Evolutionary conservation across 2,888 invertebrate species (phyloP), one percentile per base, ranked within the genome.

Genomic region (Epicampocera succincta): DNA sequence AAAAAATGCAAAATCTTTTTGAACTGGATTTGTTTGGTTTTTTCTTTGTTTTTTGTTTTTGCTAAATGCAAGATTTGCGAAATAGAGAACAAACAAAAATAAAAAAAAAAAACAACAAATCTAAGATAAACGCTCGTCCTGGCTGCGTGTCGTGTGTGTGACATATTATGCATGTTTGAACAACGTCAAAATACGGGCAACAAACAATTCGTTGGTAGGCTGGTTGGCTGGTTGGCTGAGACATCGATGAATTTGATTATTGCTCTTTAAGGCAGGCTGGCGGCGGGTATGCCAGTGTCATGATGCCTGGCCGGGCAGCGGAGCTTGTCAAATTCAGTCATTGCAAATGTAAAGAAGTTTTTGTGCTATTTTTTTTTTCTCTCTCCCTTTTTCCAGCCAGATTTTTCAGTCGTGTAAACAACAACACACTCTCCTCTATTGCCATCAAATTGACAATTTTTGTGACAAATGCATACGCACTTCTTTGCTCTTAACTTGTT

Each of bases 391-490:
- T 33, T 33, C n/a, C 8, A 33, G 54, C n/a, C n/a, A n/a, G 15
- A 46, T 60, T 72, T 61, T 48, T 60, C n/a, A n/a, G n/a, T n/a
- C n/a, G 13, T 38, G 66, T 52, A 61, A 46, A 46, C 15, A 40
- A n/a, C n/a, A n/a, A n/a, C 58, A 21, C 19, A 40, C 11, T 21
- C 33, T 52, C 13, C 46, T 40, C 38, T 65, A 2, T 12, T 25
- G 72, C 63, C 72, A 56, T 58, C 50, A 56, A 65, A 46, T 58
- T 73, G 68, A 73, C 72, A 81, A 73, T 77, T 81, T 81, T 78
- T 54, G 40, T 78, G 82, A 82, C 82, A 82, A 82, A 82, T 78
- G 82, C 82, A 78, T 78, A 82, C 82, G 82, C 82, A 78, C 82
- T 82, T 82, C 80, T 68, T 17, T 72, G 17, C 33, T 52, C 50